phyloP scores from a whole-genome alignment of 92 coral and sea anemone genomes.

The Galaxea fascicularis region DNA sequence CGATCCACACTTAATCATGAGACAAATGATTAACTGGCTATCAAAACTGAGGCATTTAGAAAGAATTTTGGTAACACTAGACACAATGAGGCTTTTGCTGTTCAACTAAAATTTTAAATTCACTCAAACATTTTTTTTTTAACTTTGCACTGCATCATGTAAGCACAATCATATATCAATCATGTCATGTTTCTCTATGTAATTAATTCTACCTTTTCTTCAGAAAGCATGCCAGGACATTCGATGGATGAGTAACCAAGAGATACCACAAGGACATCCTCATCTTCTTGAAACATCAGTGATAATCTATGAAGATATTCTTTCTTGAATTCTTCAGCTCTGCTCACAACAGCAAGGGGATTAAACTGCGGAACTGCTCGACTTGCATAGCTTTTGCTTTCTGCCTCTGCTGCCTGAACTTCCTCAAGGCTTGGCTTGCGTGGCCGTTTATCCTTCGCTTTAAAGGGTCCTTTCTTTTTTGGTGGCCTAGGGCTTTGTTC shows the following conservation, averaged over 20 bases:
- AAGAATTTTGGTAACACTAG: too few relatives aligned
- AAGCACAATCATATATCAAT: too few relatives aligned
- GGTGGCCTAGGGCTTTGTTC: conserved; percentile 30
- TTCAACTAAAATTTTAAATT: too few relatives aligned
- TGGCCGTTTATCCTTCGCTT: neutral
- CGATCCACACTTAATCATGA: too few relatives aligned
- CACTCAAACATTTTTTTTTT: too few relatives aligned
- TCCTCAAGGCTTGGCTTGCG: conserved; percentile 23
- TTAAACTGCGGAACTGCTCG: neutral
- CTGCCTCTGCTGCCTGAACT: neutral
- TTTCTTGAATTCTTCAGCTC: conserved; percentile 64
- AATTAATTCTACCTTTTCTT: conserved; percentile 71
- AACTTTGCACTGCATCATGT: too few relatives aligned
- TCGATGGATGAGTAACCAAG: conserved; percentile 78
- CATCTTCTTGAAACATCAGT: conserved; percentile 63
- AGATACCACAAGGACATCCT: conserved; percentile 78
- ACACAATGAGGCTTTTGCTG: too few relatives aligned
- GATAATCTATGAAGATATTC: conserved; percentile 59
- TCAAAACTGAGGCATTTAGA: too few relatives aligned
- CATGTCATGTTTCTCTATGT: too few relatives aligned
- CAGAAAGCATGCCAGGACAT: conserved; percentile 88
- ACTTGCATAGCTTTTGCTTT: neutral
- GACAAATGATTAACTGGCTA: too few relatives aligned
- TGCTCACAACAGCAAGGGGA: conserved; percentile 23
- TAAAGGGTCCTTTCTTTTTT: conserved; percentile 13